Base-by-base conservation (phyloP, 2,113 vertebrate genomes). In the Brachyhypopomus occidentalis region DNA sequence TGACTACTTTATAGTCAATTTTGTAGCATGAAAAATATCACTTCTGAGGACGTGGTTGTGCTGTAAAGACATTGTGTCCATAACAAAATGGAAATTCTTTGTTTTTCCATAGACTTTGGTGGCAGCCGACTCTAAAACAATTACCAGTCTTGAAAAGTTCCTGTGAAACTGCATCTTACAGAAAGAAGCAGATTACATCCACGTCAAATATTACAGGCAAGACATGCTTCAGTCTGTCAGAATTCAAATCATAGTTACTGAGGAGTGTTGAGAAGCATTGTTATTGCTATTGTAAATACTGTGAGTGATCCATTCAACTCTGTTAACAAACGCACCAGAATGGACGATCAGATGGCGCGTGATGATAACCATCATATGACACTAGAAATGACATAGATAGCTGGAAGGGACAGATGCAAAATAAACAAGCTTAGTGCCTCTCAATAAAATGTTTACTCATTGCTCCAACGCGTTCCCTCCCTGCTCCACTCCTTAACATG, bases 381-480 rank as follows among this genome's bases (percentile, higher is more conserved):
- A 72, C 38, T 27, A 78, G 3, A 16, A 71, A 48, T 9, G 2
- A 60, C 30, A n/a, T n/a, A 30, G 5, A 60, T 17, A 45, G 34
- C 23, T 14, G 27, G 69, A 7, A 45, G 34, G 20, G 36, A 72
- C 30, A 79, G 48, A 71, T 58, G 34, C 17, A 41, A 41, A 59
- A 69, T 34, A 60, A 79, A 22, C 11, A 63, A 79, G 78, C 62
- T 63, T 38, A 36, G 64, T 16, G 36, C 36, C 45, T 72, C 67
- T 72, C 56, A 20, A 20, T 45, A 78, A 17, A 23, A 12, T 58
- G 55, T 69, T 75, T 66, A 25, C 84, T 87, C 85, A 73, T 74
- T 3, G 41, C 67, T 76, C 34, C 69, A 82, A 78, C 38, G 16
- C 17, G 5, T 23, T 38, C 76, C 79, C 82, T 72, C 77, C 72